Base-by-base conservation (phyloP, 2,797 vertebrate genomes). In the Cuculus canorus region DNA sequence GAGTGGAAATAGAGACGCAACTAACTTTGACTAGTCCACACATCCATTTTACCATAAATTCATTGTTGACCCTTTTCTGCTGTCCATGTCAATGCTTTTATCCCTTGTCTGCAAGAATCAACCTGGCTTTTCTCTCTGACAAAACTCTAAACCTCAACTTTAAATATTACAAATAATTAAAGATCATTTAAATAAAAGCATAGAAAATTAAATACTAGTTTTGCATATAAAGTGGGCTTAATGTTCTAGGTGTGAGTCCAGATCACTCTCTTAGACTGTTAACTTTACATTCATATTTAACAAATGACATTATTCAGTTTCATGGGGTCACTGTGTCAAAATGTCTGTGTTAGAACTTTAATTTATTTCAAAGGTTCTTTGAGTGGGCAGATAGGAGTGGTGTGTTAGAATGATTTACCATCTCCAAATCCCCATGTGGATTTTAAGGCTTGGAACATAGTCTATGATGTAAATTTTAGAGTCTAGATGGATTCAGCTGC, bases 251-350 rank as follows among this genome's bases (percentile, higher is more conserved):
- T 96, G 50, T 92, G 91, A 96, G 96, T 96, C 93, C 94, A 94
- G 94, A 93, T 94, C 88, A 79, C 65, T 91, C 88, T 85, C 78
- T 95, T 86, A 95, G 92, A 93, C 86, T 85, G 43, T 94, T 96
- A 94, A 90, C 93, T 96, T 97, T 96, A 85, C 96, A 97, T 97
- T 94, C 96, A 90, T 95, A 96, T 97, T 97, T 97, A 97, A 97
- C 96, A 97, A 97, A 97, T 94, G 94, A 96, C 96, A 97, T 98
- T 97, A 97, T 96, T 97, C 97, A 97, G 97, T 97, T 98, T 98
- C 97, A 97, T 97, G 97, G 96, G 97, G 96, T 97, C 96, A 96
- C 54, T 95, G 94, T 96, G 96, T 97, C 97, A 97, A 97, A 98
- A 97, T 97, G 96, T 97, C 97, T 98, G 96, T 96, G 90, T 97